Percentiles rank a stretch among this genome's conserved stretches.
Conservation (phyloP, 2,888 invertebrate species). For the Synergus japonicus region DNA sequence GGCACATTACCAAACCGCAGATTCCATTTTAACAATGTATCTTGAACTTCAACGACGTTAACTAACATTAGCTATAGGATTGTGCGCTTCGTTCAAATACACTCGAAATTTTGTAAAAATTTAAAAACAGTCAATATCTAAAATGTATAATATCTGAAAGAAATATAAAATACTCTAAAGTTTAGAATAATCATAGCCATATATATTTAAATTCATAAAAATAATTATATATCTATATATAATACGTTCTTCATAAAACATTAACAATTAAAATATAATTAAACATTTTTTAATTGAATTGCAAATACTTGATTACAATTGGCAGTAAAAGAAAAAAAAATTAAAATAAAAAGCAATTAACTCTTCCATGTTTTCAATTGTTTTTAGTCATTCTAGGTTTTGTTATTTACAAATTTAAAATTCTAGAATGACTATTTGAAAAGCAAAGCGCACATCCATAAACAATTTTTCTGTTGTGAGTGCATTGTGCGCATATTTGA, state of each 20-base stretch:
- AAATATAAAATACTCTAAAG: neutral
- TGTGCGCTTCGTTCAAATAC: slow-evolving; percentile 23
- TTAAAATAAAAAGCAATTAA: neutral
- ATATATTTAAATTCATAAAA: neutral
- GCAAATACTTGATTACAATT: neutral
- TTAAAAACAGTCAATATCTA: neutral
- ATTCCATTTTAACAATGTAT: neutral
- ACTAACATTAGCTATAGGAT: slow-evolving; percentile 6
- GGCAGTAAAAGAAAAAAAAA: neutral
- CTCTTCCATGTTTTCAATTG: neutral
- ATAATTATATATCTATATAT: neutral
- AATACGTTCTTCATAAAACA: neutral
- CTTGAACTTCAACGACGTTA: neutral
- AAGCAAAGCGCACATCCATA: slow-evolving; percentile 29
- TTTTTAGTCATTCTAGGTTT: neutral
- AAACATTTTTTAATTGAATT: neutral
- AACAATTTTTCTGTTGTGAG: neutral
- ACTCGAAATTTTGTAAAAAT: neutral
- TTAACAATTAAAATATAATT: neutral
- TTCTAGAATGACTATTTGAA: slow-evolving; percentile 13
- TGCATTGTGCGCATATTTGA: slow-evolving; percentile 24
- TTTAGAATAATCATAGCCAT: neutral
- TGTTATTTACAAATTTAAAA: neutral
- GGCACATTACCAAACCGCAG: slow-evolving; percentile 8
- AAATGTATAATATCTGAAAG: neutral